These are phyloP conservation scores for Bradypus variegatus DNA, from an alignment of 2,797 vertebrate species.

Conservation along the genomic window DNA sequence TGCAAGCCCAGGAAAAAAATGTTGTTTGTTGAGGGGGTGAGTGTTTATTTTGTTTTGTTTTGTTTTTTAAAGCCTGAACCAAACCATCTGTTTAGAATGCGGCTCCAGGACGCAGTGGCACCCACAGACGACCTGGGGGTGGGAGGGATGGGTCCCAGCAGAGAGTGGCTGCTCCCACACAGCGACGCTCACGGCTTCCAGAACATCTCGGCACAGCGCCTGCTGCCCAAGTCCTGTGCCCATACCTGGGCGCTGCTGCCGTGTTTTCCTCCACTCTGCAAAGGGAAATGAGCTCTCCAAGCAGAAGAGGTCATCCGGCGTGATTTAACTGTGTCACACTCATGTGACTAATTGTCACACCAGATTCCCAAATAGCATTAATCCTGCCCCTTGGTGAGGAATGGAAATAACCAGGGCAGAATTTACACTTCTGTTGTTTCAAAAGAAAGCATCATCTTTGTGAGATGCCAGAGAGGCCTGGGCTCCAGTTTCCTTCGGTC, in stretches of 20 bases:
- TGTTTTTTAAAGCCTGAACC: slow-evolving; percentile 32
- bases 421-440: background rate
- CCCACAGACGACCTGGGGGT: background rate
- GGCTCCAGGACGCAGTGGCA: background rate
- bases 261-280: background rate
- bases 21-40: background rate
- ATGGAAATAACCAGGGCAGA: background rate
- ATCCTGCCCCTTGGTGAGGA: background rate
- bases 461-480: no score
- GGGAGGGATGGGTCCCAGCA: background rate
- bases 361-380: background rate
- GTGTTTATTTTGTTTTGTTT: slow-evolving; percentile 50
- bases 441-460: background rate
- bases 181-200: background rate
- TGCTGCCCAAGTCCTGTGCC: background rate
- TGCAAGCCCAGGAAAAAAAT: slow-evolving; percentile 52
- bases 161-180: background rate
- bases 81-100: slow-evolving; percentile 49
- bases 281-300: background rate
- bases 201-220: rapidly evolving
- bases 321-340: background rate
- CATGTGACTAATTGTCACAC: background rate
- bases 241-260: rapidly evolving
- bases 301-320: background rate
- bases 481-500: background rate